Base-by-base conservation (phyloP, 2,888 invertebrate species). In the Folsomia candida region DNA sequence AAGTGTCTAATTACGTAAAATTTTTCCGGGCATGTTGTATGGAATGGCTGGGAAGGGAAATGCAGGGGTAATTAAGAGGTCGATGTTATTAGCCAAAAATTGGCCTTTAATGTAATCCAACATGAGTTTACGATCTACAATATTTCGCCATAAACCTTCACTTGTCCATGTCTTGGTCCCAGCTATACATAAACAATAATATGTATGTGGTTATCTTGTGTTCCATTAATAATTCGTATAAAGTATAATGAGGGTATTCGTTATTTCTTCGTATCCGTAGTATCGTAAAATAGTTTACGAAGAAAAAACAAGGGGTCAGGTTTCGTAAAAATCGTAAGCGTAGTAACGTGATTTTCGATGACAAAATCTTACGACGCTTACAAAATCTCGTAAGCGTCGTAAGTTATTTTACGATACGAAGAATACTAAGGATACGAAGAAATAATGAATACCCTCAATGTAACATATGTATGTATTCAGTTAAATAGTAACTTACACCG, bases 1-100 rank as follows among this genome's bases (percentile, higher is more conserved):
- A 27, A n/a, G 14, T n/a, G 1, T 57, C 29, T 22, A 29, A 9
- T 72, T 65, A 79, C 79, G 64, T 62, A 76, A 67, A 18, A 76
- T 60, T 37, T 70, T 72, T 20, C 75, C 70, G 1, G 74, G 68
- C 6, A 76, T 37, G 22, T 68, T 58, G 29, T 69, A 67, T 22
- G 75, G 75, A 2, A 76, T 60, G n/a, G 81, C 81, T 26, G 80
- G 78, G 28, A 75, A 76, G 9, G 80, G 77, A 62, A 82, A 82
- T 14, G 81, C 80, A 1, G 84, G 84, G 67, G 82, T 82, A 51
- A 84, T 75, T 4, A 84, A 75, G 1, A 81, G 81, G 72, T 84
- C 84, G 51, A 84, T 64, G 67, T 57, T 75, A 24, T 69, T 67
- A 25, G 59, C 2, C 57, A 61, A 61, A 73, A 71, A 73, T 58